Evolutionary conservation across 2,797 vertebrate genomes (phyloP), one percentile per base, ranked within the genome.

Genomic region (Pteropus rufus): DNA sequence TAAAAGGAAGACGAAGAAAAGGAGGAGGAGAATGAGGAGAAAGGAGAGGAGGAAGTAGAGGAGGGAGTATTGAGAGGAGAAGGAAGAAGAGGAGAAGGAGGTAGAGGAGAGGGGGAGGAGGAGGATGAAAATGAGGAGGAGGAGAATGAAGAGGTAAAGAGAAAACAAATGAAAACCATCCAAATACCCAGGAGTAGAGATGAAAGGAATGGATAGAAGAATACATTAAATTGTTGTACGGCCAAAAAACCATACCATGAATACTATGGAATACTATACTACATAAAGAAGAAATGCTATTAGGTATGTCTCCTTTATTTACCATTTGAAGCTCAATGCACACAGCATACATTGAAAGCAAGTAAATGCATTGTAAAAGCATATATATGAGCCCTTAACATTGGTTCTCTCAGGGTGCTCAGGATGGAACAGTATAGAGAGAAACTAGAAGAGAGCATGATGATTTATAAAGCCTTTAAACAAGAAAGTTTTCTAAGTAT

Each of bases 331-430:
- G 23, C 14, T 24, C 2, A 31, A 7, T 24, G 15, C 23, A 41
- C 4, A 39, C 14, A 4, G n/a, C 44, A 62, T 31, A 34, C 18
- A 44, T 4, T 52, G 34, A 77, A 18, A 70, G 23, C 7, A 67
- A 11, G 24, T 16, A 39, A 10, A 24, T 52, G 9, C 10, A 18
- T 3, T 16, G n/a, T 34, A 49, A 2, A 10, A 14, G 11, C 12
- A 6, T 19, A 12, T 2, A 8, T 15, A 1, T n/a, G 31, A 62
- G 10, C 2, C 11, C 31, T 7, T 8, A 67, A n/a, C 0, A 2
- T 24, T 26, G 36, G 46, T 46, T 80, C 3, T 34, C 10, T 56
- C 3, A 5, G 16, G 12, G 11, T n/a, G 18, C 16, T 49, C 7
- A 34, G 9, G 18, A 10, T 9, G 36, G 24, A 3, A 31, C 36